Base-by-base conservation (phyloP, 2,797 vertebrate species). In the Siniperca undulata region DNA sequence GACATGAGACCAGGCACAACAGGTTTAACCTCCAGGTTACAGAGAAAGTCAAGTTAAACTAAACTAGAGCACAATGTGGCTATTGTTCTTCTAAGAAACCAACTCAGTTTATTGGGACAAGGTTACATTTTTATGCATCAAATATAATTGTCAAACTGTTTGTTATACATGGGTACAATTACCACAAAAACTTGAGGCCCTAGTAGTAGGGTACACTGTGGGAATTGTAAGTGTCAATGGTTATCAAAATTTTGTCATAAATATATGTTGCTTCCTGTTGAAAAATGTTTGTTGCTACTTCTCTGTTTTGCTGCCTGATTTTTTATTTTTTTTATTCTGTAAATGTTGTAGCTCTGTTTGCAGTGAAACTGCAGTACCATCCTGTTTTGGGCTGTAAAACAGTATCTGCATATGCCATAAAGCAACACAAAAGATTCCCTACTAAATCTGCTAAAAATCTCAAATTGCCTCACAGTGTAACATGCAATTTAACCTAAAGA, bases 1-100 rank as follows among this genome's bases (percentile, higher is more conserved):
- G n/a, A 27, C 44, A 78, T 2, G 4, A 76, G 38, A 86, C 66
- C 85, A 78, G 38, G 83, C 52, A 80, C 40, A 89, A 92, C 89
- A 83, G 88, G 89, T 93, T 92, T 85, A 78, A 78, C 68, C 6
- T 75, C 71, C 27, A 73, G 30, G n/a, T 68, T 61, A 34, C 42
- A 27, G 11, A 67, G 11, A 69, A 48, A 76, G 70, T 70, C 1
- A 7, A 20, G 9, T 44, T 27, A 22, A 84, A 74, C 22, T 58
- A 36, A 73, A 80, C 19, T 1, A 38, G 50, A 44, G 27, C 52
- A 87, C 83, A 90, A 71, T 58, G 68, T 24, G 70, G 34, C 77
- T 48, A 84, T 91, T 91, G 86, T 91, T 89, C 27, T 27, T 58
- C 3, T 3, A 38, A 76, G 7, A 61, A 50, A 61, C 0, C 40